Conservation (phyloP, 2,888 invertebrate genomes). For the Harmothoe impar region DNA sequence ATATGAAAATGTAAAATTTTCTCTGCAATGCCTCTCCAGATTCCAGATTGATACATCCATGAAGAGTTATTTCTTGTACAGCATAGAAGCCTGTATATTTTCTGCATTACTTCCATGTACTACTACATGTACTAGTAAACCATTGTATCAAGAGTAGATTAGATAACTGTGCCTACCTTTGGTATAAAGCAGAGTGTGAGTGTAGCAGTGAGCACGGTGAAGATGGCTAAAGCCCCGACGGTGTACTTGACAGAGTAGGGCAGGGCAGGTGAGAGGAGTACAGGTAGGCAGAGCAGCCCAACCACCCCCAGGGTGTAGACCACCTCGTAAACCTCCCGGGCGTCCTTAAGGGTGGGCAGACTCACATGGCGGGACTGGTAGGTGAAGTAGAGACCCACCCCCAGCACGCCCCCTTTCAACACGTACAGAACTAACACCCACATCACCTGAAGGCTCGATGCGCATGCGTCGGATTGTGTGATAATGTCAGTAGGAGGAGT, state of each 20-base stretch:
- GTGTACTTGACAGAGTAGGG: slow-evolving; percentile 59
- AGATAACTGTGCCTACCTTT: slow-evolving; percentile 66
- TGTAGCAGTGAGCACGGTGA: slow-evolving; percentile 63
- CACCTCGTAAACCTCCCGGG: slow-evolving; percentile 58
- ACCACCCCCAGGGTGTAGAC: slow-evolving; percentile 63
- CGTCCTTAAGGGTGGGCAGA: slow-evolving; percentile 68
- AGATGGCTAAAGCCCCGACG: slow-evolving; percentile 64
- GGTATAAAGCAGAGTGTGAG: slow-evolving; percentile 67
- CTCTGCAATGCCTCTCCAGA: too few species aligned
- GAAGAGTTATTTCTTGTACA: too few species aligned
- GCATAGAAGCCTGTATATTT: too few species aligned
- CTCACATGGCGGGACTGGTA: slow-evolving; percentile 69
- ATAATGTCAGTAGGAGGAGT: slow-evolving; percentile 56
- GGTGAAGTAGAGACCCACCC: slow-evolving; percentile 64
- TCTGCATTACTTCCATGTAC: too few species aligned
- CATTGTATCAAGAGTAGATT: too few species aligned
- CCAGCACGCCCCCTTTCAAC: slow-evolving; percentile 65
- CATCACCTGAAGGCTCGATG: slow-evolving; percentile 60
- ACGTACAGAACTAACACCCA: slow-evolving; percentile 68
- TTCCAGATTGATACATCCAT: too few species aligned
- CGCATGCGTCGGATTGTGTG: slow-evolving; percentile 64
- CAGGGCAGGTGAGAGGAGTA: slow-evolving; percentile 59
- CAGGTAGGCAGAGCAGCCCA: slow-evolving; percentile 66
- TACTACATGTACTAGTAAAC: too few species aligned
- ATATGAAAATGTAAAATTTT: too few species aligned